Evolutionary conservation across 2,113 vertebrate species (phyloP).

Genomic region (Alligator sinensis): DNA sequence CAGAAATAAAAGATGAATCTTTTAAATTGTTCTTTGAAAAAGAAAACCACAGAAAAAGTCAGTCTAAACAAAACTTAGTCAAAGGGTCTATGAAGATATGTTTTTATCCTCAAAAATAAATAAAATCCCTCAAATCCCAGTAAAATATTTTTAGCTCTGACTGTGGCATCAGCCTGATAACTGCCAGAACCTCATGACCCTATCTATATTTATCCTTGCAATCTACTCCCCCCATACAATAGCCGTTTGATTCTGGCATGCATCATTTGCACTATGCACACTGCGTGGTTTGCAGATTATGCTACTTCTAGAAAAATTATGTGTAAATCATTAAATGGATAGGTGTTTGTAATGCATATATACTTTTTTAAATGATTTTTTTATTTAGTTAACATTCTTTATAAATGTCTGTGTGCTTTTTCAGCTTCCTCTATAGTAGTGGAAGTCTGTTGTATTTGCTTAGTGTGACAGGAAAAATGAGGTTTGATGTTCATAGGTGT

Average conservation of each 20-base stretch:
- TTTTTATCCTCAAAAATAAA: too few relatives aligned
- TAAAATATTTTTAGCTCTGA: conserved; percentile 13
- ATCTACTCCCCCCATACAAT: background rate
- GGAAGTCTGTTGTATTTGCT: background rate
- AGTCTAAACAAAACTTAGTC: background rate
- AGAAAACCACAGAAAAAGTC: background rate
- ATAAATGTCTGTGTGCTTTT: background rate
- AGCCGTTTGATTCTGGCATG: background rate
- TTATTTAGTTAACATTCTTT: background rate
- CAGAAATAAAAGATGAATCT: background rate
- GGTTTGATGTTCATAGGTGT: background rate
- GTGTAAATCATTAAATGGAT: too few relatives aligned
- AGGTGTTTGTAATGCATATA: background rate
- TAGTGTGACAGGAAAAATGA: background rate
- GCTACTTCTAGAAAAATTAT: background rate
- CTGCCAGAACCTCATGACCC: conserved; percentile 16
- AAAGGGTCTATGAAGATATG: background rate
- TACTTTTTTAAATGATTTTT: background rate
- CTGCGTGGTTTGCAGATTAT: too few relatives aligned
- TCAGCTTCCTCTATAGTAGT: background rate
- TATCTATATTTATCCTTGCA: conserved; percentile 43
- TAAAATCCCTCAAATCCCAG: background rate
- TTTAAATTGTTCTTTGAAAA: background rate
- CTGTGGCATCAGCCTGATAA: conserved; percentile 32
- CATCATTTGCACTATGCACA: conserved; percentile 23